Conservation (phyloP, 2,113 vertebrate genomes). For the Danionella cerebrum region DNA sequence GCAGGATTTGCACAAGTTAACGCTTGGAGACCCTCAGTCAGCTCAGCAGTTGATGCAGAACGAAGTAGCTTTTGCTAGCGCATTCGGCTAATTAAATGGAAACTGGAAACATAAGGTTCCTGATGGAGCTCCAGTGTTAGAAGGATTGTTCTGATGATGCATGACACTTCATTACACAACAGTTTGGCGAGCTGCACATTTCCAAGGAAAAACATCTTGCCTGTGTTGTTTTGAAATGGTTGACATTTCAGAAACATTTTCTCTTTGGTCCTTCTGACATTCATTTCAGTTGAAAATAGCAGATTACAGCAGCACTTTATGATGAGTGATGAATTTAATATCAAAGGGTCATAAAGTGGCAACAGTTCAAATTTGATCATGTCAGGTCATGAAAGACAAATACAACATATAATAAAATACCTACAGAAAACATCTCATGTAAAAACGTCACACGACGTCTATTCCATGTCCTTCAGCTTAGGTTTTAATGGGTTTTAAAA, state of each 20-base stretch:
- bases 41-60: slow-evolving; percentile 14
- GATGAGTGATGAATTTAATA: no score
- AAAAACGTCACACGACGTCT: no score
- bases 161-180: neutral
- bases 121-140: neutral
- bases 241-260: neutral
- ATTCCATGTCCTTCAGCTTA: no score
- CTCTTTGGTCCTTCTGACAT: neutral
- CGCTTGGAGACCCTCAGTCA: neutral
- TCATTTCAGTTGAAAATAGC: neutral
- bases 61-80: neutral
- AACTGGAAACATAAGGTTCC: slow-evolving; percentile 25
- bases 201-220: neutral
- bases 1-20: slow-evolving; percentile 15
- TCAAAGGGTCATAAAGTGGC: no score
- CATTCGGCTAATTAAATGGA: slow-evolving; percentile 17
- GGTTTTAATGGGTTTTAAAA: no score
- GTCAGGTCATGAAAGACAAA: no score
- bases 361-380: no score
- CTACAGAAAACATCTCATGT: no score
- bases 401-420: no score
- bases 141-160: slow-evolving; percentile 13
- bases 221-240: neutral
- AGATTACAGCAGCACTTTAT: neutral
- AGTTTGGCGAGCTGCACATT: neutral